Percentiles rank a stretch among this genome's conserved stretches.
These are phyloP conservation scores for Ornithoptera alexandrae DNA, from an alignment of 2,888 invertebrate species.

Conservation along the genomic window DNA sequence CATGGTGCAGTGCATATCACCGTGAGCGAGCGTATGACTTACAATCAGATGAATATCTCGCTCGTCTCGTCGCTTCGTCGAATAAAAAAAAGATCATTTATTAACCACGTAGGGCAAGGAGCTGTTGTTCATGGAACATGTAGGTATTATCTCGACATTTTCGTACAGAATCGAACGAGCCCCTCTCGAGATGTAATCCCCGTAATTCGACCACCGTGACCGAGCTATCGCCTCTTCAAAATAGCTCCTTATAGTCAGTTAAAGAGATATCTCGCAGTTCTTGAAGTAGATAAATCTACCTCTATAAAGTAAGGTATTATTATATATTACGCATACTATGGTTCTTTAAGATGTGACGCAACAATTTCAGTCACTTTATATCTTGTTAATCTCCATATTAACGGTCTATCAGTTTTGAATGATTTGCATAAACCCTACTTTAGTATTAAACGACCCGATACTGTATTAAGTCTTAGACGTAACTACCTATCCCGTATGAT, in stretches of 20 bases:
- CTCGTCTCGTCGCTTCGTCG: no score
- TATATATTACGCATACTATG: conserved; percentile 4
- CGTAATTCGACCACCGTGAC: no score
- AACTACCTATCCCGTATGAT: not conserved
- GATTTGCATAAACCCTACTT: conserved; percentile 21
- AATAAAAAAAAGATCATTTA: no score
- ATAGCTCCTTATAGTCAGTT: not conserved
- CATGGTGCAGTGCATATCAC: no score
- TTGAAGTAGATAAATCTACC: not conserved
- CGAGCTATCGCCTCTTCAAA: no score
- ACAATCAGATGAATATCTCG: no score
- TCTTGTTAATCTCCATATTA: conserved; percentile 19
- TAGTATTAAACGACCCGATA: not conserved
- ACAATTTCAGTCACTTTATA: conserved; percentile 11
- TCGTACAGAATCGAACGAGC: no score
- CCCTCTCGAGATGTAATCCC: no score
- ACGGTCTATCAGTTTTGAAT: conserved; percentile 15
- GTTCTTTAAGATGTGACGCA: conserved; percentile 10
- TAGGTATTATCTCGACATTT: no score
- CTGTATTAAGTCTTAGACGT: not conserved
- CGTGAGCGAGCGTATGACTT: no score
- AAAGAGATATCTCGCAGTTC: not conserved
- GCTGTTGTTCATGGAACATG: no score
- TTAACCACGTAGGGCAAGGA: no score
- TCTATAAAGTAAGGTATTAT: not conserved